Base-by-base conservation (phyloP, 2,113 vertebrate genomes). In the Fukomys damarensis region DNA sequence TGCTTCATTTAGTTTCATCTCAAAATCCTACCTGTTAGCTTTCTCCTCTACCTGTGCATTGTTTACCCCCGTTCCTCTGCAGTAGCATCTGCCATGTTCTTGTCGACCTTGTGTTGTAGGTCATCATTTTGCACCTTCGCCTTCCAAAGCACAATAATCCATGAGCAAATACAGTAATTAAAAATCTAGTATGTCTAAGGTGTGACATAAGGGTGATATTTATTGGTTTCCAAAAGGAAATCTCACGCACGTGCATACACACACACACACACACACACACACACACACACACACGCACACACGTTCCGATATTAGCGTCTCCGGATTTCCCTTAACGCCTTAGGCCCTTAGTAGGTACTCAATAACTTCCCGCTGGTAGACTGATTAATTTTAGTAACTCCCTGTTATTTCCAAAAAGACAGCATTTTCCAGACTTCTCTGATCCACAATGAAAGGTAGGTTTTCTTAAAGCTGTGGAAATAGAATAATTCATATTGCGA, bases 401-500 rank as follows among this genome's bases (percentile, higher is more conserved):
- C 70, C 90, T 94, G 61, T 96, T 89, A 97, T 96, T 97, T 97
- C 92, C 80, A 77, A 77, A 93, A 95, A 92, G 89, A 96, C 85
- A 88, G 81, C 92, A 76, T 96, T 98, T 96, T 95, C 77, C 61
- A 76, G 97, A 95, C 61, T 90, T 96, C 96, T 89, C 86, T 90
- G 96, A 95, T 95, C 93, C 91, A 96, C 92, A 96, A 84, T 96
- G 87, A 96, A 97, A 97, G 12, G 0, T 93, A 61, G 5, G 4
- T 95, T 97, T 97, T 95, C 96, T 96, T 97, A 95, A 97, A 96
- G 93, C 97, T 74, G 94, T 96, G 81, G 96, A 97, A 97, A 97
- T 96, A 97, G 95, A 97, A 97, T 97, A 98, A 96, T 98, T 98
- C 97, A 90, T 97, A 98, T 97, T 91, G 96, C 3, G 32, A 95